Evolutionary conservation across 2,888 invertebrate genomes (phyloP), one percentile per base, ranked within the genome.

Genomic region (Xanthia togata): DNA sequence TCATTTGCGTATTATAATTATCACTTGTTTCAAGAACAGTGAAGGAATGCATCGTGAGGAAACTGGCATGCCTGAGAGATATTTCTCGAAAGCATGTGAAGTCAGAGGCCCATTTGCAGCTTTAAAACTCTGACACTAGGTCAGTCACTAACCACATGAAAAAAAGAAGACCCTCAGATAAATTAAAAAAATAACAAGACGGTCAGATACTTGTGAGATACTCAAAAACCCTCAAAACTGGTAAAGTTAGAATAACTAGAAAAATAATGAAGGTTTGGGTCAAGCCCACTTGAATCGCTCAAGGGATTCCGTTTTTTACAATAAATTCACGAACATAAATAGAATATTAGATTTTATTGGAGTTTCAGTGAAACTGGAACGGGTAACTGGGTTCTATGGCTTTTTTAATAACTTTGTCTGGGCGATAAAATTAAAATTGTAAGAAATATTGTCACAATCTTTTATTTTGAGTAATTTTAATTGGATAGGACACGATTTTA

Each of bases 211-310:
- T 83, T 77, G 64, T 60, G 50, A 67, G 72, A 78, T 68, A 44
- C 85, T 76, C 70, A 41, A 50, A 63, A 60, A 50, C 73, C 69
- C 82, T 73, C 41, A 50, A 63, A 85, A 73, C 83, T 70, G 73
- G 53, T 67, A 60, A 73, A 82, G 83, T 82, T 75, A 53, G 31
- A 78, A 85, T 83, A 82, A 82, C 83, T 86, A 79, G 57, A 83
- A 85, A 76, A 86, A 86, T 83, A 82, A 83, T 86, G 65, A 85
- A 85, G 83, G 83, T 86, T 75, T 78, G 86, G 83, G 86, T 83
- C 83, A 70, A 82, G 79, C 31, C 70, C 68, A 53, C 86, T 85
- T 78, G 68, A 75, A 50, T 67, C 78, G 38, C 67, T 76, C 57
- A 65, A 74, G 59, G 70, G 83, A 82, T 72, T 60, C 64, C 65